phyloP scores from a whole-genome alignment of 2,113 vertebrate species.

The Podarcis muralis region DNA sequence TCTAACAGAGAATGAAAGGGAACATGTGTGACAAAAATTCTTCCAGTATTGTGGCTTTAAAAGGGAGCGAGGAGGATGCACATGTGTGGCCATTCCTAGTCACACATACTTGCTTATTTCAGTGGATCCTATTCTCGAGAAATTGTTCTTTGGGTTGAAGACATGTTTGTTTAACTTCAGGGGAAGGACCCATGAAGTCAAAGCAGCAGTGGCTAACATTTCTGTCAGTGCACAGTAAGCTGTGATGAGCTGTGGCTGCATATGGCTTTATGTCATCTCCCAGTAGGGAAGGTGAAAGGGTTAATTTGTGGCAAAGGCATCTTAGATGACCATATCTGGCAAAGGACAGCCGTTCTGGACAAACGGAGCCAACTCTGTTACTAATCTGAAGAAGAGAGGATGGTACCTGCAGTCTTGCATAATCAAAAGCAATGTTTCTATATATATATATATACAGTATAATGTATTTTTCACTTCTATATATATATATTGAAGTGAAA shows the following conservation, averaged over 20 bases:
- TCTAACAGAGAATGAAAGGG: not conserved
- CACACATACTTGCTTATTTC: not conserved
- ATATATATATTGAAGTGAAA: not conserved
- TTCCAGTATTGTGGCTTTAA: not conserved
- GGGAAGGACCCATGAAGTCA: too few species aligned
- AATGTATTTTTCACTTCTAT: too few species aligned
- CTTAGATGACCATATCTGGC: not conserved
- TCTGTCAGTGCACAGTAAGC: not conserved
- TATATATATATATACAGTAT: too few species aligned
- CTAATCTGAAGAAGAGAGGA: not conserved
- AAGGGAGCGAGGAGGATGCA: too few species aligned
- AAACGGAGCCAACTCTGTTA: not conserved
- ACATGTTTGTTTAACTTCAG: not conserved
- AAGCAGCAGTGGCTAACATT: not conserved
- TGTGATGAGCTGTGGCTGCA: not conserved
- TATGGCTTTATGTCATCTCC: not conserved
- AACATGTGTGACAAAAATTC: not conserved
- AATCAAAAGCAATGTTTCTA: too few species aligned
- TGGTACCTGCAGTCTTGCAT: not conserved
- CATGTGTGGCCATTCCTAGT: not conserved
- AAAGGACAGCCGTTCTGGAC: not conserved
- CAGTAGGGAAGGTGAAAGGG: not conserved
- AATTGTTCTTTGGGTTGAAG: not conserved
- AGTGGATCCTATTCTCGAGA: not conserved
- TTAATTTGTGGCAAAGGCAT: not conserved